Percentiles rank a stretch among this genome's conserved stretches.
Conservation (phyloP, 64 coral and sea anemone species). For the Stichodactyla helianthus region DNA sequence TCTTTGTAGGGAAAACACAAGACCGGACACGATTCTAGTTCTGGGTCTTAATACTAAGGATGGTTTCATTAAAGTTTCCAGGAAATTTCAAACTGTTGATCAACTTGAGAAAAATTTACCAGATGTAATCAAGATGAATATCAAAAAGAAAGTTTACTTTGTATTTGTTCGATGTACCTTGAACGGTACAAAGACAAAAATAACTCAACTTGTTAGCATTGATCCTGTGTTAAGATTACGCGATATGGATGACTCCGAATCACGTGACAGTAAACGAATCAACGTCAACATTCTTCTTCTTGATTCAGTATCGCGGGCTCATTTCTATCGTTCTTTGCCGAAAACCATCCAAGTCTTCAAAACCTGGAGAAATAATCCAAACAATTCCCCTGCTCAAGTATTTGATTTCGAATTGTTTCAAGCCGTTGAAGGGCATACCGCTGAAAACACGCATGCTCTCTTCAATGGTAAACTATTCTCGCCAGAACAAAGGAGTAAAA, state of each 20-base stretch:
- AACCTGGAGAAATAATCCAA: conserved; percentile 12
- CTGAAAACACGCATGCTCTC: conserved; percentile 66
- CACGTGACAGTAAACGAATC: conserved; percentile 15
- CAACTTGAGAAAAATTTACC: neutral
- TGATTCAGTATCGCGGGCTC: conserved; percentile 82
- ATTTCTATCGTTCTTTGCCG: conserved; percentile 87
- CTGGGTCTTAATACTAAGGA: neutral
- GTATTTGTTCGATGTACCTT: conserved; percentile 34
- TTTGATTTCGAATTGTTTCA: conserved; percentile 98
- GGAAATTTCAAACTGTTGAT: conserved; percentile 23
- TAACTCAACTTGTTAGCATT: conserved; percentile 26
- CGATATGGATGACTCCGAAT: neutral
- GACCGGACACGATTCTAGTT: neutral
- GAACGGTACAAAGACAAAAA: neutral
- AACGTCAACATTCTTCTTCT: conserved; percentile 84
- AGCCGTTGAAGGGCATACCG: conserved; percentile 71
- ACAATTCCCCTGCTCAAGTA: conserved; percentile 28
- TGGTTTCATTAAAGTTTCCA: neutral
- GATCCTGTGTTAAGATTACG: conserved; percentile 34
- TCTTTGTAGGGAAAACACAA: conserved; percentile 18
- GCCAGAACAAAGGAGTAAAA: neutral
- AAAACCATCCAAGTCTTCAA: conserved; percentile 60
- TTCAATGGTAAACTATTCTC: conserved; percentile 73
- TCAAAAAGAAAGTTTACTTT: conserved; percentile 36
- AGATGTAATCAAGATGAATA: conserved; percentile 21